A percentile compares a stretch with the other conserved stretches of the same genome.
These are phyloP conservation scores for Atopsyche davidsoni DNA, from an alignment of 1,140 invertebrate species.

Conservation along the genomic window DNA sequence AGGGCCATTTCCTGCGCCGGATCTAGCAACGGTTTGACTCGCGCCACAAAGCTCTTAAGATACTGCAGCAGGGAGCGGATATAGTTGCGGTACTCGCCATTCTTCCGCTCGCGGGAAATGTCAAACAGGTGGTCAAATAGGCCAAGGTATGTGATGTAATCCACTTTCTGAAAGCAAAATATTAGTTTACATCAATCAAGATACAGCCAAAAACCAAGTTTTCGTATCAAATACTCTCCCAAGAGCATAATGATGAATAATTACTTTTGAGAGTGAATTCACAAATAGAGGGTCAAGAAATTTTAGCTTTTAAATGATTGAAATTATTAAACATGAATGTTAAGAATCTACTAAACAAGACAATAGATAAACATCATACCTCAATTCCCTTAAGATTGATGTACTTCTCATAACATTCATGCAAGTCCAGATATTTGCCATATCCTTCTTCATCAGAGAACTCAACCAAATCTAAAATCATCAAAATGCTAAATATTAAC, in stretches of 20 bases:
- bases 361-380: conserved; percentile 43
- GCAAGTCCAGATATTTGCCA: conserved; percentile 97
- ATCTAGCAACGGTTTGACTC: conserved; percentile 90
- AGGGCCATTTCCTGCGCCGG: conserved; percentile 71
- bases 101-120: conserved; percentile 91
- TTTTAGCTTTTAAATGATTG: too few relatives aligned
- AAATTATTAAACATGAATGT: too few relatives aligned
- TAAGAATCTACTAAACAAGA: too few relatives aligned
- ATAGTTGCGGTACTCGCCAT: conserved; percentile 88
- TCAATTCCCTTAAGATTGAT: conserved; percentile 96
- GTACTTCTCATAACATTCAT: conserved; percentile 93
- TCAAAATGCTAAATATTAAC: too few relatives aligned
- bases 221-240: too few relatives aligned
- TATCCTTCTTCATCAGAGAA: conserved; percentile 99
- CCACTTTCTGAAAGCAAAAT: conserved; percentile 84
- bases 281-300: too few relatives aligned
- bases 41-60: conserved; percentile 73
- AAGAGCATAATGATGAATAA: too few relatives aligned
- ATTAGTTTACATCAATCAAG: too few relatives aligned
- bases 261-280: too few relatives aligned
- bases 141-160: conserved; percentile 93
- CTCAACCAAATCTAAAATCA: conserved; percentile 71
- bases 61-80: conserved; percentile 82
- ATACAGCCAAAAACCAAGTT: too few relatives aligned
- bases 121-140: conserved; percentile 96